Percentiles rank a stretch among this genome's conserved stretches.
phyloP scores from a whole-genome alignment of 2,888 invertebrate genomes.

The Tholera decimalis region DNA sequence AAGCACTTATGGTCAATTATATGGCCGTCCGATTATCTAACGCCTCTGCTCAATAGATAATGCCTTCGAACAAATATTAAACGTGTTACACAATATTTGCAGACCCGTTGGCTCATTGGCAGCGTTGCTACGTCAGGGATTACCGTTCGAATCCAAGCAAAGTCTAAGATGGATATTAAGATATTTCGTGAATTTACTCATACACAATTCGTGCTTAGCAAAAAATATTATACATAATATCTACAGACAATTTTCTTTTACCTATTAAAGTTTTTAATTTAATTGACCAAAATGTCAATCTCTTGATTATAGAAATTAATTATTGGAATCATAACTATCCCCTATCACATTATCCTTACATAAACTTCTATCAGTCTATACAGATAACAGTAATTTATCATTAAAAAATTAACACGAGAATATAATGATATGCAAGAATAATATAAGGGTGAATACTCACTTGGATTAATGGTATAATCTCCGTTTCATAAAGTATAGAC shows the following conservation, averaged over 20 bases:
- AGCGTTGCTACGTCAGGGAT: conserved; percentile 28
- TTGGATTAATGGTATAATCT: conserved; percentile 79
- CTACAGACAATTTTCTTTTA: background rate
- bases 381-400: conserved; percentile 29
- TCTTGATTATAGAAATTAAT: conserved; percentile 16
- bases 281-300: background rate
- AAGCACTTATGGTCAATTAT: conserved; percentile 65
- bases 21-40: conserved; percentile 63
- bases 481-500: conserved; percentile 72
- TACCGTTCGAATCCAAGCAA: conserved; percentile 36
- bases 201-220: background rate
- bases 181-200: background rate
- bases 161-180: background rate
- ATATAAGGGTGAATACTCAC: conserved; percentile 76
- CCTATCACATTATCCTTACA: conserved; percentile 28
- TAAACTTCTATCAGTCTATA: conserved; percentile 12
- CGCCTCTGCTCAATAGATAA: conserved; percentile 58
- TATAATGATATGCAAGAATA: conserved; percentile 28
- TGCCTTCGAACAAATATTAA: conserved; percentile 58
- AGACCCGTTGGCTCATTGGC: conserved; percentile 23
- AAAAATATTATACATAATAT: no score
- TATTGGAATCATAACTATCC: conserved; percentile 16
- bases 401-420: conserved; percentile 19
- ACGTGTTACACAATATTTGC: conserved; percentile 63
- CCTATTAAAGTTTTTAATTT: background rate